These are phyloP conservation scores for Zaprionus bogoriensis DNA, from an alignment of 2,888 invertebrate genomes.

Conservation along the genomic window DNA sequence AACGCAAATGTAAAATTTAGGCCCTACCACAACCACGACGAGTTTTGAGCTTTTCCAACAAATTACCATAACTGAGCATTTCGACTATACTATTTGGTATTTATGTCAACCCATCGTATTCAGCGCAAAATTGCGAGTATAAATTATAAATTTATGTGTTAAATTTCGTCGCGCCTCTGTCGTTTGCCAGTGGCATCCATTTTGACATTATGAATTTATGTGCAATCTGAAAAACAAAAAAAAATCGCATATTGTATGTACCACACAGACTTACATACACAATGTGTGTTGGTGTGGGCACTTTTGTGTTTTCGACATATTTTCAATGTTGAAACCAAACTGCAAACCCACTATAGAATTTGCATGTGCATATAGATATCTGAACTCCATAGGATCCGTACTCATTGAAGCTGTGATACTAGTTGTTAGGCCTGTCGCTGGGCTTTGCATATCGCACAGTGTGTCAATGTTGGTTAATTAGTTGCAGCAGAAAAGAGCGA, in stretches of 20 bases:
- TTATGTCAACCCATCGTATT: conserved; percentile 10
- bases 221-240: conserved; percentile 20
- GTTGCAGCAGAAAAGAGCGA: no score
- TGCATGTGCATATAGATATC: no score
- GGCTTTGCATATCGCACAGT: no score
- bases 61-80: no score
- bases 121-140: conserved; percentile 23
- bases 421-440: no score
- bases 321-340: conserved; percentile 38
- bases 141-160: conserved; percentile 57
- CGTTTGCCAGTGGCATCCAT: conserved; percentile 37
- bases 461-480: no score
- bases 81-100: no score
- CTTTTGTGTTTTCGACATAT: conserved; percentile 35
- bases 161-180: conserved; percentile 34
- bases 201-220: conserved; percentile 58
- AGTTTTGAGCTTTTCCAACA: no score
- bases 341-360: conserved; percentile 8
- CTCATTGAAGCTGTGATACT: no score
- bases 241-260: conserved; percentile 2
- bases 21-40: no score
- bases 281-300: not conserved
- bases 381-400: conserved; percentile 24
- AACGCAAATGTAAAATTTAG: no score
- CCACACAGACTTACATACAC: not conserved